Percentiles rank a stretch among this genome's conserved stretches.
phyloP scores from a whole-genome alignment of 2,888 invertebrate species.

The Brachynemurus nebulosus region DNA sequence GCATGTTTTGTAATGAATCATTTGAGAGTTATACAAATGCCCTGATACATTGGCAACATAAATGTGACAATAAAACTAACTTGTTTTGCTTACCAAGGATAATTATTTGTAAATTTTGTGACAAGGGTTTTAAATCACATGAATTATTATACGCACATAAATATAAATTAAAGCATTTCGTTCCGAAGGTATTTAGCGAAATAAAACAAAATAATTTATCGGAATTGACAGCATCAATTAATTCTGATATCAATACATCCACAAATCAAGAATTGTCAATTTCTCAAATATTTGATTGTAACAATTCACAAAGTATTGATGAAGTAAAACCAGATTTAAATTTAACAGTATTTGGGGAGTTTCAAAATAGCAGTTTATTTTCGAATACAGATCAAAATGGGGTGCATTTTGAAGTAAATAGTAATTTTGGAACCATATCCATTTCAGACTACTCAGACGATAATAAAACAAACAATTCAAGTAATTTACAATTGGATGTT shows the following conservation, averaged over 20 bases:
- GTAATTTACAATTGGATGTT: not conserved
- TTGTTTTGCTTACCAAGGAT: conserved; percentile 33
- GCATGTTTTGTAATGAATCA: conserved; percentile 31
- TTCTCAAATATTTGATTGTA: too few relatives aligned
- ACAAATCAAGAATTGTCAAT: too few relatives aligned
- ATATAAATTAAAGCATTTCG: conserved; percentile 36
- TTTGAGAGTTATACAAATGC: conserved; percentile 38
- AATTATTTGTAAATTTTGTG: conserved; percentile 34
- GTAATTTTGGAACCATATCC: not conserved
- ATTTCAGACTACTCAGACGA: not conserved
- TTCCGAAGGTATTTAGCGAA: conserved; percentile 28
- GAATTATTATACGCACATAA: conserved; percentile 41
- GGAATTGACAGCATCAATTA: not conserved
- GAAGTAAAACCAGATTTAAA: not conserved
- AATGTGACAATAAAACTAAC: conserved; percentile 32
- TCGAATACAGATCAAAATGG: not conserved
- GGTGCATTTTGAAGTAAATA: not conserved
- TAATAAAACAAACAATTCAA: too few relatives aligned
- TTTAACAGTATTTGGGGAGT: not conserved
- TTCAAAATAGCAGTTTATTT: too few relatives aligned
- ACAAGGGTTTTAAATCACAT: conserved; percentile 35
- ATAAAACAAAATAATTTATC: too few relatives aligned
- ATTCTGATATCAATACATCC: too few relatives aligned
- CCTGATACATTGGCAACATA: conserved; percentile 38
- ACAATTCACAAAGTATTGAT: too few relatives aligned